Evolutionary conservation across 2,113 vertebrate genomes (phyloP).

Genomic region (Mesocricetus auratus): DNA sequence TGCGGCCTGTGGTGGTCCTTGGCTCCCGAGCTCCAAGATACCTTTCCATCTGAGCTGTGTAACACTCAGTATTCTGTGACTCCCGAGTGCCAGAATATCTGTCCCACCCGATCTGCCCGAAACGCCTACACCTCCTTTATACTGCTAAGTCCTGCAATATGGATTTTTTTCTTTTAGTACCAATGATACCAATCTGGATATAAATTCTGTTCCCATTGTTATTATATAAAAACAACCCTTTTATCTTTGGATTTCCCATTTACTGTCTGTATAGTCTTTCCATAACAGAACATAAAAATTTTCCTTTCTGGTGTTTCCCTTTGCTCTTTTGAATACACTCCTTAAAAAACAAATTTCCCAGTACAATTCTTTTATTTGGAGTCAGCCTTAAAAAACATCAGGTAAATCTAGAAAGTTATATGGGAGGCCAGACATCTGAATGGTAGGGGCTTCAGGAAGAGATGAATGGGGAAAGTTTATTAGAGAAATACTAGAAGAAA

Average conservation of each 20-base stretch:
- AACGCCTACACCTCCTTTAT: too few relatives aligned
- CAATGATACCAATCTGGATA: background rate
- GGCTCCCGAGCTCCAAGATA: too few relatives aligned
- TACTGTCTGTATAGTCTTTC: background rate
- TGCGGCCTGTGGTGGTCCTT: too few relatives aligned
- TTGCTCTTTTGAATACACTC: background rate
- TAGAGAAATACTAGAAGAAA: constrained; percentile 1
- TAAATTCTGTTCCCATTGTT: background rate
- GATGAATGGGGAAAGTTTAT: background rate
- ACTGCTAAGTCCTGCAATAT: background rate
- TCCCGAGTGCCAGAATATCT: too few relatives aligned
- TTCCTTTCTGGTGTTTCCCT: background rate
- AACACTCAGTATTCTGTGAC: too few relatives aligned
- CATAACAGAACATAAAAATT: background rate
- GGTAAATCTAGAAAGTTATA: background rate
- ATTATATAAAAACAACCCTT: background rate
- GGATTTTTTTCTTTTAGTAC: background rate
- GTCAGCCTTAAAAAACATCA: too few relatives aligned
- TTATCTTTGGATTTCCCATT: background rate
- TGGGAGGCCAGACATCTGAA: background rate
- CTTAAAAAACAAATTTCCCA: background rate
- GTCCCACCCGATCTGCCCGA: too few relatives aligned
- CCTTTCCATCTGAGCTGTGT: too few relatives aligned
- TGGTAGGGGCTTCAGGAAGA: background rate
- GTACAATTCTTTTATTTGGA: background rate